Base-by-base conservation (phyloP, 1,140 invertebrate species). In the Triops longicaudatus region DNA sequence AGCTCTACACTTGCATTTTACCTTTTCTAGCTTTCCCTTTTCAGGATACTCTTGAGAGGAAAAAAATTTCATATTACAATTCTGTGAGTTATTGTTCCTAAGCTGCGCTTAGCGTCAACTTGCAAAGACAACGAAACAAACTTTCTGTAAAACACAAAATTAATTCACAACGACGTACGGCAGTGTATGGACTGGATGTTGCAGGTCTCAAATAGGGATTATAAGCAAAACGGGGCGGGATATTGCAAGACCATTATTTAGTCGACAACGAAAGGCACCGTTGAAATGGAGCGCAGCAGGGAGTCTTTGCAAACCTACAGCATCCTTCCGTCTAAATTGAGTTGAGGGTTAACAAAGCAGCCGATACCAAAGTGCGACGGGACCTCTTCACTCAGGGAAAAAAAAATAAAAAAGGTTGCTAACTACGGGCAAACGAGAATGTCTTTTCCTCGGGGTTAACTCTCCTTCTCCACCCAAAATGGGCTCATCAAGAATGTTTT, bases 221-320 rank as follows among this genome's bases (percentile, higher is more conserved):
- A 44, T 1, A 44, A 44, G 43, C 43, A 44, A 44, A 44, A n/a
- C n/a, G 43, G 43, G 43, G 43, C 43, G 43, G 43, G 43, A 44
- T 44, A 44, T 44, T 44, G 43, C 4, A 44, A 44, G 11, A n/a
- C 50, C 50, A 63, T 63, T 63, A 63, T 17, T 63, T 63, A 63
- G 50, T 63, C 50, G 17, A 0, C 50, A 63, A 63, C 50, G 50
- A 63, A 63, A 63, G 50, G 50, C 50, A 63, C 50, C 50, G 50
- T 14, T 63, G 50, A 63, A 63, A 63, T 63, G 50, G 50, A 63
- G 50, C 50, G 50, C 50, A 63, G 50, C 50, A 63, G 50, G 50
- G 50, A 63, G n/a, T n/a, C 50, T 17, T 7, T 4, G 50, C 50
- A 63, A 63, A 63, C 50, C 10, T 63, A 63, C n/a, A 22, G 50